Evolutionary conservation across 2,888 invertebrate species (phyloP), one percentile per base, ranked within the genome.

Genomic region (Stenichneumon culpator): DNA sequence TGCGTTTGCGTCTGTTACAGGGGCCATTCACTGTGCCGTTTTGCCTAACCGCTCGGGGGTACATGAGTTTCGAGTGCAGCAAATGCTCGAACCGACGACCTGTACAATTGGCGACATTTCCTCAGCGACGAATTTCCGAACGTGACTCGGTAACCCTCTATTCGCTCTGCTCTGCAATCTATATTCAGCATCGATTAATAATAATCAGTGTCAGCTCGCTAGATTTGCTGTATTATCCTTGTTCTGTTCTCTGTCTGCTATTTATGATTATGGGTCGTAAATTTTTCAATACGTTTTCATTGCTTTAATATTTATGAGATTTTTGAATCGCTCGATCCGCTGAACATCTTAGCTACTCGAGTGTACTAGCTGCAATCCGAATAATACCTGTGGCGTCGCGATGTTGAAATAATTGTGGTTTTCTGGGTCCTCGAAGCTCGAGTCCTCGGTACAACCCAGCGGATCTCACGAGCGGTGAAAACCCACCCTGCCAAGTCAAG

Each of bases 341-440:
- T 16, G 6, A 39, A 39, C 54, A 14, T 16, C 25, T 60, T 60
- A 14, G 22, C 39, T 19, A 25, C 11, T 32, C 44, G 6, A 44
- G 44, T 36, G 16, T 28, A 63, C 28, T 19, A 11, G 0, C 14
- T 47, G 22, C 25, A 16, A 57, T n/a, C 7, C 65, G 32, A 77
- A 77, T 39, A 65, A 78, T 22, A 60, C 32, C 9, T 63, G 44
- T 52, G 32, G 19, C 63, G 73, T 25, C 32, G 74, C 25, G 50
- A 52, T 67, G 74, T 79, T 57, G 69, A 70, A 79, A 69, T 79
- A 54, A 79, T 69, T 75, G 74, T 50, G 84, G 79, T 79, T 25
- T 67, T 82, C 67, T 50, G 52, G n/a, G 73, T 81, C 68, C 73
- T 73, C 69, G 63, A 36, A 78, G 32, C n/a, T 32, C 19, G 57